These are phyloP conservation scores for Lasioglossum lativentre DNA, from an alignment of 2,888 invertebrate species.

Conservation along the genomic window DNA sequence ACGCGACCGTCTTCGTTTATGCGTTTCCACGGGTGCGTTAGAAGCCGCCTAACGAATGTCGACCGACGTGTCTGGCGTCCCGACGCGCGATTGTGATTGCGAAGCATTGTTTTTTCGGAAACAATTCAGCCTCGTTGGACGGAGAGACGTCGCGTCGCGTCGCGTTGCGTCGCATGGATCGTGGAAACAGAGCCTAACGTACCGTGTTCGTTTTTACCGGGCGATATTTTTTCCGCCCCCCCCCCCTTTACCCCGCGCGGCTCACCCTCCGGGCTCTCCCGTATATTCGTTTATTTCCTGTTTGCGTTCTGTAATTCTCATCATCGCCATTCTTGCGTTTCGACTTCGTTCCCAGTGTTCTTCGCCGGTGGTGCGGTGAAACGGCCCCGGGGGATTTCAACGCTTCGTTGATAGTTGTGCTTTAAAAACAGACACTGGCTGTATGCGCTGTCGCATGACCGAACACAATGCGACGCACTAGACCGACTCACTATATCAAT, in stretches of 20 bases:
- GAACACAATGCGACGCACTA: not conserved
- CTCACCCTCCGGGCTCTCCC: conserved; percentile 16
- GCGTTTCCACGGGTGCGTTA: conserved; percentile 43
- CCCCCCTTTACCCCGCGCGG: not conserved
- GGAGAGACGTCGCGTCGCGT: conserved; percentile 31
- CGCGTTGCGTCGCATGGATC: conserved; percentile 29
- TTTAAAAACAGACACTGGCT: conserved; percentile 13
- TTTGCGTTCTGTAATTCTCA: conserved; percentile 39
- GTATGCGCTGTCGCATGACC: not conserved
- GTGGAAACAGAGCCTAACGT: conserved; percentile 50
- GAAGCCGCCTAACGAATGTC: conserved; percentile 56
- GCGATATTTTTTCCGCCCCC: conserved; percentile 26
- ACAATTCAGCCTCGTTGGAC: conserved; percentile 51
- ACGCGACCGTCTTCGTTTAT: conserved; percentile 17
- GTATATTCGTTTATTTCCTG: conserved; percentile 37
- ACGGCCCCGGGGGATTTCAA: not conserved
- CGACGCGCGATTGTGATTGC: conserved; percentile 60
- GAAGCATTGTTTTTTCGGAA: conserved; percentile 59
- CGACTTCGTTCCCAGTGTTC: conserved; percentile 38
- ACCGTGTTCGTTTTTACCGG: conserved; percentile 46
- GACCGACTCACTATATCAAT: conserved; percentile 1
- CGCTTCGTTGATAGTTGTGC: conserved; percentile 26
- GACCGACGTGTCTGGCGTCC: conserved; percentile 34
- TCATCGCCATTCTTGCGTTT: conserved; percentile 21
- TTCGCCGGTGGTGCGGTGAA: conserved; percentile 28